Base-by-base conservation (phyloP, 2,113 vertebrate species). In the Dipodomys merriami region DNA sequence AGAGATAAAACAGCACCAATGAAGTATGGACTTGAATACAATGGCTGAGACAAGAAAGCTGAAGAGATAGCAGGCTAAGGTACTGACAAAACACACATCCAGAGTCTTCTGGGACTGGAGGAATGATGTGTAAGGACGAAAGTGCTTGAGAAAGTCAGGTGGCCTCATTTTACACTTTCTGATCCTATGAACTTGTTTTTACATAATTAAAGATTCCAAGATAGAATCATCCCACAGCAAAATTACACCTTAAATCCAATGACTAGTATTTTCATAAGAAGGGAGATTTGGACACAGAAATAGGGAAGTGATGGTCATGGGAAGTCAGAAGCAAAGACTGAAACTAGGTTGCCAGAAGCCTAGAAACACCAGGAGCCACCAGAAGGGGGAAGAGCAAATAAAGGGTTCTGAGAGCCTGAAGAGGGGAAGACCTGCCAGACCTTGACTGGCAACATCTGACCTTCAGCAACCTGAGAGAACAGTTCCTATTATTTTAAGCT, bases 51-150 rank as follows among this genome's bases (percentile, higher is more conserved):
- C 8, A 10, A 29, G 10, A 74, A 65, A 35, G 25, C 19, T 57
- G 53, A 83, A 27, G 27, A 30, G 29, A 30, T 13, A 7, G 5
- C 29, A 46, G 12, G 5, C 18, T 84, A 11, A 49, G 44, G 4
- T 5, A 57, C n/a, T 19, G 11, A 23, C 15, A 16, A 72, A 73
- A 20, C 0, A 39, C 39, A 53, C 12, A 13, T 53, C 49, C 49
- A 12, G 49, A 53, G 10, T 9, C 53, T 57, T 57, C 6, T 27
- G 29, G 20, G 11, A 0, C 1, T 22, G n/a, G 2, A n/a, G 8
- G 13, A 53, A 5, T 29, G 0, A 4, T 77, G 13, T 11, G 3
- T 4, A 39, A 29, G 44, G 2, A 2, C 5, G 7, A 1, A 86
- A 64, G 20, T 44, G 76, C 7, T 8, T 11, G 35, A 71, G 27